Percentiles rank a stretch among this genome's conserved stretches.
These are phyloP conservation scores for Hydrotaea cyrtoneurina DNA, from an alignment of 2,888 invertebrate genomes.

Conservation along the genomic window DNA sequence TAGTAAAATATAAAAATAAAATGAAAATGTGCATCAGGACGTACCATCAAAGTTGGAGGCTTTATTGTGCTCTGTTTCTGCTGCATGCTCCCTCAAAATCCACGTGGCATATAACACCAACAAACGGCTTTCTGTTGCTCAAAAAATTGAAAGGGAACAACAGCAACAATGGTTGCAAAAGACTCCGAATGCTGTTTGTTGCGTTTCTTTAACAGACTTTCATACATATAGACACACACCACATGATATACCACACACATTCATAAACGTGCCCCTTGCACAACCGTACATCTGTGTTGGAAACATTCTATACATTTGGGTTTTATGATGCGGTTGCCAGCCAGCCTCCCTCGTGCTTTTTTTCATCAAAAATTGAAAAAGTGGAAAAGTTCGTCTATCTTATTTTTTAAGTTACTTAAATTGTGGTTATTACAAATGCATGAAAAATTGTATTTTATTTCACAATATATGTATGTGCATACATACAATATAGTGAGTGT, in stretches of 20 bases:
- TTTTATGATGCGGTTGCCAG: background rate
- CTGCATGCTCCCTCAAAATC: conserved; percentile 36
- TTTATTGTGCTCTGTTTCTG: conserved; percentile 47
- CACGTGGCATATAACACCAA: conserved; percentile 44
- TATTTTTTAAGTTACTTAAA: conserved; percentile 56
- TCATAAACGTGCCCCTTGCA: background rate
- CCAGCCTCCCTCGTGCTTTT: conserved; percentile 6
- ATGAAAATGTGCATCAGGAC: conserved; percentile 34
- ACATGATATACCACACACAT: background rate
- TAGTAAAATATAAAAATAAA: background rate
- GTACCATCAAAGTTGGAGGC: conserved; percentile 54
- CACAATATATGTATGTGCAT: background rate
- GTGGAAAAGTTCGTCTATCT: conserved; percentile 52
- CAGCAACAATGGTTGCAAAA: conserved; percentile 46
- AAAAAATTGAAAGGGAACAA: conserved; percentile 25
- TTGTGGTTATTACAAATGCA: conserved; percentile 56
- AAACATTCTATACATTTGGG: background rate
- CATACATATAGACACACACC: conserved; percentile 3
- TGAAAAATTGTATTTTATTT: conserved; percentile 49
- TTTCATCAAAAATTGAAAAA: conserved; percentile 42
- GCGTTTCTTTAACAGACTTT: conserved; percentile 22
- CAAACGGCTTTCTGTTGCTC: conserved; percentile 34
- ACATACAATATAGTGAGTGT: background rate
- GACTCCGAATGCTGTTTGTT: conserved; percentile 44
- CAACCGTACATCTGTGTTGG: too few species aligned